A percentile compares a stretch with the other conserved stretches of the same genome.
Evolutionary conservation across 2,888 invertebrate genomes (phyloP).

Genomic region (Tenthredo amoena): DNA sequence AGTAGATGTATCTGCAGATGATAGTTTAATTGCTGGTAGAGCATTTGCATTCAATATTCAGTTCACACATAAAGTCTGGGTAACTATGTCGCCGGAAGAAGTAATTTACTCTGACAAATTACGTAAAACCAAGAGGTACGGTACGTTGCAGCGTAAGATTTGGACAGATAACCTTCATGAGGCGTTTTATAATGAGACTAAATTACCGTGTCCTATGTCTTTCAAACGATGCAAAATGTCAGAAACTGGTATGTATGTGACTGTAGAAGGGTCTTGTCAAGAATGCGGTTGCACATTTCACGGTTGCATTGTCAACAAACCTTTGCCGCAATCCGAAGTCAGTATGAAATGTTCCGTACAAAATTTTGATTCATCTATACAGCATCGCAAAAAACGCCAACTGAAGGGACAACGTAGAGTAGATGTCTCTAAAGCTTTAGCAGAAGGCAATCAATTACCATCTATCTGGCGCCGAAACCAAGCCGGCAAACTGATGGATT

Average conservation of each 20-base stretch:
- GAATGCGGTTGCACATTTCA: slow-evolving; percentile 29
- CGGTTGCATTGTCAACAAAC: slow-evolving; percentile 29
- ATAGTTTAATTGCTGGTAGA: too few species aligned
- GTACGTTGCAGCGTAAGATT: background rate
- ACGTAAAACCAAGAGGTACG: background rate
- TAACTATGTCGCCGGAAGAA: slow-evolving; percentile 13
- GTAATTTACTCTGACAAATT: slow-evolving; percentile 28
- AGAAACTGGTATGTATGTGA: slow-evolving; percentile 22
- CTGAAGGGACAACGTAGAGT: slow-evolving; percentile 20
- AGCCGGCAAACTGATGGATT: slow-evolving; percentile 8
- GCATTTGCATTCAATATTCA: too few species aligned
- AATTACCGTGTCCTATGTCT: slow-evolving; percentile 17
- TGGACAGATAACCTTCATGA: slow-evolving; percentile 13
- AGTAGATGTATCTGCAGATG: too few species aligned
- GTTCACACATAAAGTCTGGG: background rate
- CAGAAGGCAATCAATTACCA: slow-evolving; percentile 3
- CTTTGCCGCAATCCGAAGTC: background rate
- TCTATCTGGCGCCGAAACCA: slow-evolving; percentile 4
- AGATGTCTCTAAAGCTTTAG: background rate
- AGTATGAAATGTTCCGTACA: slow-evolving; percentile 10
- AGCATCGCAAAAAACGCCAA: slow-evolving; percentile 28
- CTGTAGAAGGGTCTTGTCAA: slow-evolving; percentile 22
- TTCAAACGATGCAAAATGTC: slow-evolving; percentile 22
- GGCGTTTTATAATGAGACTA: background rate
- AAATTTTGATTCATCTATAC: slow-evolving; percentile 25